Base-by-base conservation (phyloP, 2,797 vertebrate genomes). In the Sebastes kiyomatsui region DNA sequence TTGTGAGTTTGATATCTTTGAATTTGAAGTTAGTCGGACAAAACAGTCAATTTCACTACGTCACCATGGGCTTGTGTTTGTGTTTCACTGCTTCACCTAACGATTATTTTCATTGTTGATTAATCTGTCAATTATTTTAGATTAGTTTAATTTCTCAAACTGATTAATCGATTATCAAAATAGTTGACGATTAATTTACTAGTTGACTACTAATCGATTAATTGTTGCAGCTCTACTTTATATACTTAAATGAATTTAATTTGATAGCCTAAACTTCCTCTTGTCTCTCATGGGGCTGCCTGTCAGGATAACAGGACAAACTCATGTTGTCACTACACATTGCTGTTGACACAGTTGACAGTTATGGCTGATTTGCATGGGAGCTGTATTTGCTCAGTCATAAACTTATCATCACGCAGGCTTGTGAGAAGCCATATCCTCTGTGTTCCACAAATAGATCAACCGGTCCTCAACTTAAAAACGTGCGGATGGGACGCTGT, bases 311-410 rank as follows among this genome's bases (percentile, higher is more conserved):
- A 67, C 27, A 5, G 5, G 5, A n/a, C 4, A 9, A 28, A 13
- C 20, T 68, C 16, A 22, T 35, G 35, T 55, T 22, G 18, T 35
- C 38, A 12, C 5, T 22, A 22, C 7, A 18, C 25, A 56, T 66
- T 9, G 35, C 33, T 35, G 22, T 69, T 25, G n/a, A 56, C 65
- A n/a, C 33, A 30, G 25, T 69, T 25, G n/a, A 65, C 65, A n/a
- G 22, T 75, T 61, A 22, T 12, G 32, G 55, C 52, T 72, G 16
- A 73, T 83, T 87, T 83, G 67, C 72, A 72, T 77, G 2, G 0
- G 6, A 52, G 23, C 22, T 76, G 67, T 61, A 4, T 73, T 67
- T 74, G 30, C 11, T 75, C 7, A 46, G 16, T 22, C 5, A 25
- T 13, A 42, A 12, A 20, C 20, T n/a, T 77, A 10, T 67, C 16